Evolutionary conservation across 2,797 vertebrate genomes (phyloP), one percentile per base, ranked within the genome.

Genomic region (Clangula hyemalis): DNA sequence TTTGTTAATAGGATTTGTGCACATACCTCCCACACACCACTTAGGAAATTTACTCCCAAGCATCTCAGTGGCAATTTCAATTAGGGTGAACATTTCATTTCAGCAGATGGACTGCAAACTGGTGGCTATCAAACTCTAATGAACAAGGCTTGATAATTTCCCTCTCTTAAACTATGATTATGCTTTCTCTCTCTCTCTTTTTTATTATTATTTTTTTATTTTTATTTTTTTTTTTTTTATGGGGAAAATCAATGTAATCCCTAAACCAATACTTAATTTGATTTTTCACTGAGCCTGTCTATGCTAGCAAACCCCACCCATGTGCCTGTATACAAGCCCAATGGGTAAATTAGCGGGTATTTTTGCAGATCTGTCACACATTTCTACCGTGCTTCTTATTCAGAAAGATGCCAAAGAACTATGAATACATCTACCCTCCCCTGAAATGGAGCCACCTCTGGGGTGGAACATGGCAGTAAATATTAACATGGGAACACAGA

Each of bases 1-100:
- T 80, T 94, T 97, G 60, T 86, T 97, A 97, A 97, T 91, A 95
- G 96, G 85, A 97, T 96, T 94, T 96, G 80, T 84, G 81, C 77
- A 77, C n/a, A 51, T 82, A 85, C 60, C 89, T 97, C 90, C 86
- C 90, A 86, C 8, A 13, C 69, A 95, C 43, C 76, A 90, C 94
- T 95, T 81, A 94, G 75, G 93, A 96, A 95, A 94, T 96, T 94
- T 95, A 92, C 78, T 96, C 89, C 45, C 68, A 62, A 93, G n/a
- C 66, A 95, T 85, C 93, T 95, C 2, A 1, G 66, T 95, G 89
- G 94, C 85, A 96, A 69, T 96, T 96, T 96, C 91, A 88, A 93
- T 95, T 94, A 90, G 60, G 95, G 58, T 92, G 85, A 95, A 60
- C 47, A 53, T 91, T 93, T 97, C 87, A 83, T 94, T 95, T 86